Conservation (phyloP, 2,888 invertebrate genomes). For the Lasioglossum marginatum region DNA sequence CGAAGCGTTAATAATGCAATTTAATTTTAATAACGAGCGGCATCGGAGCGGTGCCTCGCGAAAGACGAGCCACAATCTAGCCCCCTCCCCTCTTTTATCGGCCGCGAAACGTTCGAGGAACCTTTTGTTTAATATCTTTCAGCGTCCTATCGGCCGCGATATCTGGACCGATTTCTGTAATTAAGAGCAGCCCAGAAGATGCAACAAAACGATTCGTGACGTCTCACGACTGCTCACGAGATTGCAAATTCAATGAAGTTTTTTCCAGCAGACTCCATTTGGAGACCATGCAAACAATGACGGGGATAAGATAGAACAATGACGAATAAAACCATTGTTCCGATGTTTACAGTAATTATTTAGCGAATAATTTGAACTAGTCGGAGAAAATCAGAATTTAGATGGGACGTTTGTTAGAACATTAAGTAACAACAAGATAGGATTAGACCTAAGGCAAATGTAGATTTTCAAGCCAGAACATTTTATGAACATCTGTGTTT, state of each 20-base stretch:
- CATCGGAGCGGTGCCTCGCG: constrained; percentile 60
- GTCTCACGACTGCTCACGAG: background rate
- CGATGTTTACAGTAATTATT: background rate
- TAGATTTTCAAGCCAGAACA: background rate
- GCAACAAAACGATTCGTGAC: background rate
- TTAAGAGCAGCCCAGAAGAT: background rate
- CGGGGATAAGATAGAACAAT: background rate
- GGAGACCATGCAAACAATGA: no score
- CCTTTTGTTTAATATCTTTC: constrained; percentile 44
- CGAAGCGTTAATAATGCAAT: constrained; percentile 81
- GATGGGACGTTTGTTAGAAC: background rate
- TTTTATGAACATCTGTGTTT: background rate
- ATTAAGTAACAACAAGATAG: background rate
- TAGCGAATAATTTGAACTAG: background rate
- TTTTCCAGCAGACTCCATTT: background rate
- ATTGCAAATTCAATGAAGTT: background rate
- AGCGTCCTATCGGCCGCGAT: background rate
- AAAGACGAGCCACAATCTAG: constrained; percentile 64
- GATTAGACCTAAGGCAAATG: background rate
- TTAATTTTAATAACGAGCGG: constrained; percentile 79
- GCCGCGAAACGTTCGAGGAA: constrained; percentile 36
- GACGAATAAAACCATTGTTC: background rate
- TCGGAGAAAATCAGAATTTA: background rate
- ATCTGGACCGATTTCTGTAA: background rate
- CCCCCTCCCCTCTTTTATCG: constrained; percentile 16